Evolutionary conservation across 2,113 vertebrate genomes (phyloP).

Genomic region (Megaceryle torquata): DNA sequence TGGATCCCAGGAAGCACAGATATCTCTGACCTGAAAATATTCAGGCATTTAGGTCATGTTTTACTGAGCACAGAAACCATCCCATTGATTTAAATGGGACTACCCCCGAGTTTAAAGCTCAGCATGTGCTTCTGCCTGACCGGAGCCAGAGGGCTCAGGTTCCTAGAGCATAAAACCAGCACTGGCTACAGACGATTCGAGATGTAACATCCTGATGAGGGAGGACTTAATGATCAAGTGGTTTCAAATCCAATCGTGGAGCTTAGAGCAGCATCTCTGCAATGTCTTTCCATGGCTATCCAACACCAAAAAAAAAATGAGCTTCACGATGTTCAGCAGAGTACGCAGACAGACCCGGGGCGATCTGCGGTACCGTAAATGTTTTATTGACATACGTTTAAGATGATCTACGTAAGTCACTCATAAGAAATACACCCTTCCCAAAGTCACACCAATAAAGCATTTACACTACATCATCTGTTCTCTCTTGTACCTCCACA

Average conservation of each 20-base stretch:
- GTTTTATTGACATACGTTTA: background rate
- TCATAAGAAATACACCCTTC: constrained; percentile 1
- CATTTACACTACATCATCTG: background rate
- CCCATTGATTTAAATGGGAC: background rate
- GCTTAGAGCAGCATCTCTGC: background rate
- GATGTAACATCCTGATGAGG: background rate
- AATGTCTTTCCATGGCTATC: background rate
- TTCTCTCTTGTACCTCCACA: background rate
- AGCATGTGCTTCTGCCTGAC: background rate
- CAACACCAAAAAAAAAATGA: background rate
- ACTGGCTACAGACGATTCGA: background rate
- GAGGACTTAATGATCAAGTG: background rate
- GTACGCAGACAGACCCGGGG: background rate
- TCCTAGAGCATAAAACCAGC: background rate
- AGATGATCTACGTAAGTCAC: background rate
- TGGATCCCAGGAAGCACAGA: background rate
- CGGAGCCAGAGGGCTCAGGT: background rate
- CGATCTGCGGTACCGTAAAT: background rate
- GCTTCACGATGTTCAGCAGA: background rate
- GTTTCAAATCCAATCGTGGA: background rate
- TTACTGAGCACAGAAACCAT: background rate
- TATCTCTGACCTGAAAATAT: constrained; percentile 6
- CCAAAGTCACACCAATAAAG: constrained; percentile 18
- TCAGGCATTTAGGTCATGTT: background rate
- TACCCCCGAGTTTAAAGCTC: background rate